Conservation (phyloP, 2,797 vertebrate species). For the Momotus momota region DNA sequence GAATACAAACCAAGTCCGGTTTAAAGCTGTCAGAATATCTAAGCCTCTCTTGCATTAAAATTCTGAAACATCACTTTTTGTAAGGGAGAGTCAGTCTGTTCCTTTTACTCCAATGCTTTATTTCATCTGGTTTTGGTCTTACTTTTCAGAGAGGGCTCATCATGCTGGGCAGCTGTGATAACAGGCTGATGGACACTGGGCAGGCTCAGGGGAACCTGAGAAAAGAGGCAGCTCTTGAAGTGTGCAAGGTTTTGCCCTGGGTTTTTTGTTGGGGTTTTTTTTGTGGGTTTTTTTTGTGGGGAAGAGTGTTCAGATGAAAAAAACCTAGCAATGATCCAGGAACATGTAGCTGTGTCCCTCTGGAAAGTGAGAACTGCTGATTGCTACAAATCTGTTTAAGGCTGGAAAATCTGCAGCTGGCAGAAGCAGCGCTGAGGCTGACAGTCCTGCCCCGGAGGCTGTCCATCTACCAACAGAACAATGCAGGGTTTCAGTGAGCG, state of each 20-base stretch:
- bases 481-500: not conserved
- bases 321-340: not conserved
- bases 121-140: not conserved
- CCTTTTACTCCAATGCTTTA: not conserved
- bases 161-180: conserved; percentile 11
- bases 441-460: not conserved
- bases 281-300: not conserved
- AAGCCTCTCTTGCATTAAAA: not conserved
- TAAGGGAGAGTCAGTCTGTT: not conserved
- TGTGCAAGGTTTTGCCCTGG: not conserved
- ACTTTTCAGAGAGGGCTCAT: not conserved
- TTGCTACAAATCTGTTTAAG: conserved; percentile 40
- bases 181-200: not conserved
- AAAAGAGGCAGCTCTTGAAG: not conserved
- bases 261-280: rapidly evolving
- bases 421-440: not conserved
- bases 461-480: rapidly evolving
- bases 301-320: not conserved
- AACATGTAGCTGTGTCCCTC: conserved; percentile 3
- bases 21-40: not conserved
- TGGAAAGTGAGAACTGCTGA: conserved; percentile 58
- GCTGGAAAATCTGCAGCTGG: conserved; percentile 53
- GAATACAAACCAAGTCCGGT: not conserved
- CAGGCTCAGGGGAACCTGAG: not conserved
- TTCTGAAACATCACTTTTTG: not conserved